Evolutionary conservation across 37 sponge, comb jelly and placozoan genomes (phyloP), one percentile per base, ranked within the genome.

Genomic region (Geodia barretti): DNA sequence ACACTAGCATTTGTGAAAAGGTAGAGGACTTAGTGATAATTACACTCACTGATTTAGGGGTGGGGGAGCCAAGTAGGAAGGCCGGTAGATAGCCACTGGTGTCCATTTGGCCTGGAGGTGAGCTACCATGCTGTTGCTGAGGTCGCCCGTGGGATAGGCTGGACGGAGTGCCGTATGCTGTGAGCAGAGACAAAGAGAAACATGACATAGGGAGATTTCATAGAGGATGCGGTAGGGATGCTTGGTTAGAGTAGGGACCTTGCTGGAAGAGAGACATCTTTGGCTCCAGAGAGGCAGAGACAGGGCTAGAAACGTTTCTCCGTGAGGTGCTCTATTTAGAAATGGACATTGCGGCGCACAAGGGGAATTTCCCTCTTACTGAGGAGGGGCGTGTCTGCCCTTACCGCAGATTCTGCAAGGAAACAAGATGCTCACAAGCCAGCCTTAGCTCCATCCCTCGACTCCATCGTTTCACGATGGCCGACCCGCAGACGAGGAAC

Each of bases 91-190:
- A 86, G 74, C 79, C 79, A 39, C 73, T 74, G 38, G 79, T 64
- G 75, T 86, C 87, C 77, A 79, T 74, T 40, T 79, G 87, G 31
- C 79, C 73, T 41, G 87, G 87, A 35, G 87, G 81, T 24, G 81
- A 80, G 39, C 11, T 14, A 47, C 54, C 14, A 14, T 17, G 54
- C 11, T 47, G 54, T 47, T 7, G 54, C 11, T n/a, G n/a, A n/a
- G n/a, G n/a, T n/a, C 14, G 54, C 11, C 54, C 54, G 14, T 7
- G 14, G 14, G 54, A 47, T 7, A 47, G 7, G 14, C 11, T 47
- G 7, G 54, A 47, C 11, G 54, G 54, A 17, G 54, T 47, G 54
- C 54, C 54, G 54, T 47, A 47, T 7, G 54, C 54, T 47, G 14
- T n/a, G n/a, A n/a, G n/a, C n/a, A n/a, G n/a, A n/a, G n/a, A n/a